phyloP scores from a whole-genome alignment of 1,140 invertebrate species.

The Temnothorax nylanderi region DNA sequence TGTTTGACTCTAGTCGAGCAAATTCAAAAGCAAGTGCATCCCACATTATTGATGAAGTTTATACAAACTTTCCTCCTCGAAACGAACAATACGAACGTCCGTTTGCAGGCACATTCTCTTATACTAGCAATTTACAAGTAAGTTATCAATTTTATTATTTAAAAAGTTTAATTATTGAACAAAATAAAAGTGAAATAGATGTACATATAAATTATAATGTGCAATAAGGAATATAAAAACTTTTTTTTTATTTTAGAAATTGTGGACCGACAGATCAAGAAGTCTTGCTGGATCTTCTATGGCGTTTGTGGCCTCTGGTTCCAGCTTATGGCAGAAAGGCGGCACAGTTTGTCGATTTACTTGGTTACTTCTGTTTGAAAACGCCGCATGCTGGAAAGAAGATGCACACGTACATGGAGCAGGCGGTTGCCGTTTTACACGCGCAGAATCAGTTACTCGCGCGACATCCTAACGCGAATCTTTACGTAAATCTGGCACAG shows the following conservation, averaged over 20 bases:
- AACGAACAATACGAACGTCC: constrained; percentile 96
- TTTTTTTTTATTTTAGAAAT: constrained; percentile 85
- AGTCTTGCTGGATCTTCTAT: constrained; percentile 92
- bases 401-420: constrained; percentile 92
- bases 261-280: constrained; percentile 92
- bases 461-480: constrained; percentile 96
- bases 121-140: constrained; percentile 94
- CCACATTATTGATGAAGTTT: constrained; percentile 91
- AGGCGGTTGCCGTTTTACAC: constrained; percentile 93
- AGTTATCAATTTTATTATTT: constrained; percentile 75
- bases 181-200: not conserved
- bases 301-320: constrained; percentile 96
- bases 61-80: constrained; percentile 96
- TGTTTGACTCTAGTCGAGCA: constrained; percentile 90
- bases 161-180: not conserved
- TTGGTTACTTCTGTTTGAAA: constrained; percentile 97
- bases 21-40: constrained; percentile 90
- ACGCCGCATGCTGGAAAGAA: constrained; percentile 88
- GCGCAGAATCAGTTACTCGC: constrained; percentile 95
- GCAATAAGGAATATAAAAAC: not conserved
- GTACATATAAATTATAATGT: constrained; percentile 12
- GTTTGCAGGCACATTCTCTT: constrained; percentile 98
- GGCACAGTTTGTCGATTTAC: constrained; percentile 97
- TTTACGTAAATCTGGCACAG: constrained; percentile 96
- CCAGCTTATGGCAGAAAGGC: constrained; percentile 97